Evolutionary conservation across 2,888 invertebrate species (phyloP), one percentile per base, ranked within the genome.

Genomic region (Siphlonurus alternatus): DNA sequence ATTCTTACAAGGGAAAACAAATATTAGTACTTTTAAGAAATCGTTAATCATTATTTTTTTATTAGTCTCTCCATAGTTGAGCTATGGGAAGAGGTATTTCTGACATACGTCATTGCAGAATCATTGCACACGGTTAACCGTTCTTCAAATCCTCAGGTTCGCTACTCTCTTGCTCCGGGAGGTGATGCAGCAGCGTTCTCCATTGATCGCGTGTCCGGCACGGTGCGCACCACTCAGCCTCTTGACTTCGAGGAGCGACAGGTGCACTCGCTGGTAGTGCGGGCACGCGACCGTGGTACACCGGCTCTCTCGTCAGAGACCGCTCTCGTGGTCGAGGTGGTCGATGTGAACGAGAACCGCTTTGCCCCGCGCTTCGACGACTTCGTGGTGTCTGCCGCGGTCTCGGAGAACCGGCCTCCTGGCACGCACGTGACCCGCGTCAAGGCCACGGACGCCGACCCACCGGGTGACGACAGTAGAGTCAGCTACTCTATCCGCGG

Each of bases 321-420:
- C 65, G 83, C 86, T 66, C 83, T 97, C 51, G 72, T 77, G 63
- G 83, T 97, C 63, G 92, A 94, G 76, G 83, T 93, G 67, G 87
- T 90, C 69, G 96, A 97, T 77, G 95, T 96, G 20, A 93, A 97
- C 77, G 96, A 96, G 77, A 96, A 96, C 77, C 79, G 85, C 64
- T 84, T 86, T 76, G 81, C 92, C 63, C 94, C 96, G 1, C 79
- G 80, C 68, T 96, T 96, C 76, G 81, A 82, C 63, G 90, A 89
- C 74, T 88, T 87, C 72, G 90, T 92, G 69, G 78, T 88, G 67
- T 77, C 81, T 66, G 89, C 88, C 62, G 79, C 79, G 69, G 88
- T 96, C 67, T 79, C 77, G 65, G 96, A 97, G 78, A 93, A 93
- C 76, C 82, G 84, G 71, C 83, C 88, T 3, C 79, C 85, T 59